A percentile compares a stretch with the other conserved stretches of the same genome.
phyloP scores from a whole-genome alignment of 2,113 vertebrate species.

The Leucopsar rothschildi region DNA sequence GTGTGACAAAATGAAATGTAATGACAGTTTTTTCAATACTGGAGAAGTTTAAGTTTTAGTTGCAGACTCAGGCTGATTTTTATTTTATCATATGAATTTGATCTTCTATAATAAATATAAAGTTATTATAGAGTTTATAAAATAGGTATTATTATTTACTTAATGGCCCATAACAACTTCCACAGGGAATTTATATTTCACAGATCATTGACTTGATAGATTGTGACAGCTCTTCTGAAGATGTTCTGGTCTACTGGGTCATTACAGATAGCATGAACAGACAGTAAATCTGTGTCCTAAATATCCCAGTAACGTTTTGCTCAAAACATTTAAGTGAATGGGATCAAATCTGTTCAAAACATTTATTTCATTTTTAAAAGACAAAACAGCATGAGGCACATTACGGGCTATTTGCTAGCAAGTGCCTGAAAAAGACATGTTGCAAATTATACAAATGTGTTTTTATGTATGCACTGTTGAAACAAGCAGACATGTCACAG shows the following conservation, averaged over 20 bases:
- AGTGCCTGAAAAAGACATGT: not conserved
- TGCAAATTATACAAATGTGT: not conserved
- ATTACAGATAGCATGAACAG: constrained; percentile 45
- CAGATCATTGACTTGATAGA: constrained; percentile 60
- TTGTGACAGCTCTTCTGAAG: constrained; percentile 65
- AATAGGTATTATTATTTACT: constrained; percentile 69
- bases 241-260: constrained; percentile 67
- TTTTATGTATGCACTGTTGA: not conserved
- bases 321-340: not conserved
- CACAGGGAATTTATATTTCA: constrained; percentile 66
- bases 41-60: not conserved
- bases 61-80: not conserved
- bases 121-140: constrained; percentile 60
- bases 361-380: constrained; percentile 21
- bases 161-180: constrained; percentile 62
- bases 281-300: constrained; percentile 46
- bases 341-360: not conserved
- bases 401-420: not conserved
- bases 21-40: not conserved
- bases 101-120: constrained; percentile 43
- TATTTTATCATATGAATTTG: constrained; percentile 22
- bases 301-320: constrained; percentile 9
- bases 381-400: not conserved
- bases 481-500: not conserved
- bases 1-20: not conserved